Conservation (phyloP, 1,140 invertebrate species). For the Oncopeltus fasciatus region DNA sequence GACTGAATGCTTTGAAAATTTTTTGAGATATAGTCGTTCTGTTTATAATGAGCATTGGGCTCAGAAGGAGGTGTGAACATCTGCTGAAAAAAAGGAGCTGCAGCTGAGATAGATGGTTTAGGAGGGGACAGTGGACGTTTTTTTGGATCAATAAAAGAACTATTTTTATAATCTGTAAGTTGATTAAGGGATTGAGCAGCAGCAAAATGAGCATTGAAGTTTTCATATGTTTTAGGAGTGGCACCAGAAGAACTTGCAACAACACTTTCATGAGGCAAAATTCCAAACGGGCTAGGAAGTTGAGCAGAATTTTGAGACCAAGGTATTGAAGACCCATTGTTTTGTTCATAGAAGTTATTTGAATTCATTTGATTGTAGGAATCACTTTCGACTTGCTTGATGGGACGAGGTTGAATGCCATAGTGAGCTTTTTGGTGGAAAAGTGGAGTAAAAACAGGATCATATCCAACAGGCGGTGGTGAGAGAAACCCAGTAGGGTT, state of each 20-base stretch:
- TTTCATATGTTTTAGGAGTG: conserved; percentile 40
- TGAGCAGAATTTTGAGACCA: conserved; percentile 46
- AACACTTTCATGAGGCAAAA: conserved; percentile 59
- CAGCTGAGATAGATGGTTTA: conserved; percentile 7
- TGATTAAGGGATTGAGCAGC: conserved; percentile 45
- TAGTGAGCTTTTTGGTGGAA: conserved; percentile 46
- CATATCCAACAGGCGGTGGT: conserved; percentile 46
- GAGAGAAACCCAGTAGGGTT: conserved; percentile 53
- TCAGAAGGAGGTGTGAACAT: not conserved
- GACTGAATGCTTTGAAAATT: not conserved
- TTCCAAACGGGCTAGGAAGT: conserved; percentile 54
- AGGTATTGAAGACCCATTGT: conserved; percentile 35
- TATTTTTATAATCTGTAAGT: conserved; percentile 22
- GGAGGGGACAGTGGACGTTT: conserved; percentile 31
- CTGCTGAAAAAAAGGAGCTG: conserved; percentile 10
- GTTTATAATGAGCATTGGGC: not conserved
- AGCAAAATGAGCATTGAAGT: conserved; percentile 47
- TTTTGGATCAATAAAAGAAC: conserved; percentile 14
- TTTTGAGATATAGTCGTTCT: not conserved
- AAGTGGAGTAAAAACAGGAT: conserved; percentile 51
- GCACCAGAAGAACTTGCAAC: conserved; percentile 19
- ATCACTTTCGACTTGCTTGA: conserved; percentile 32
- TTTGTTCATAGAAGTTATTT: conserved; percentile 46
- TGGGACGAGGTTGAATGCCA: conserved; percentile 35
- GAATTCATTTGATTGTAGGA: conserved; percentile 41